These are phyloP conservation scores for Allolobophora icterica DNA, from an alignment of 2,888 invertebrate species.

Conservation along the genomic window DNA sequence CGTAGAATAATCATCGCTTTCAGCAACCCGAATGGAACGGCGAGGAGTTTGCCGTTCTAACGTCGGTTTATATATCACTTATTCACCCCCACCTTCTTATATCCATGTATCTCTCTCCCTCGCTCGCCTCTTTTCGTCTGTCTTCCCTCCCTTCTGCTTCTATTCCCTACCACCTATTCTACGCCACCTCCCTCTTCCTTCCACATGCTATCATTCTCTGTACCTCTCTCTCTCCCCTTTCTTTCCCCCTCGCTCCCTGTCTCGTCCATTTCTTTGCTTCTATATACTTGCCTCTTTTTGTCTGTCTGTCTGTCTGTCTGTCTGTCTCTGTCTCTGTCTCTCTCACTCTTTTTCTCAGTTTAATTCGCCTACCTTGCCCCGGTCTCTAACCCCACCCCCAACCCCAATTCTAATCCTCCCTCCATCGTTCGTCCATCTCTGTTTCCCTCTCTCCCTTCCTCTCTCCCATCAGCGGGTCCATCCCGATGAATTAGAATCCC, in stretches of 20 bases:
- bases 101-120: too few species aligned
- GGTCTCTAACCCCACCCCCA: neutral
- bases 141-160: neutral
- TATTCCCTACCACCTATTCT: neutral
- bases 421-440: neutral
- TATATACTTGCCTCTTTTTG: neutral
- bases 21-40: constrained; percentile 8
- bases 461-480: neutral
- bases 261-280: neutral
- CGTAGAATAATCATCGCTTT: neutral
- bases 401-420: neutral
- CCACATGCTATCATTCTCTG: neutral
- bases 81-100: neutral
- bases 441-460: neutral
- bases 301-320: neutral
- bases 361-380: neutral
- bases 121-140: neutral
- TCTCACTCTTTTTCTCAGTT: neutral
- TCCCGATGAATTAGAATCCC: constrained; percentile 11
- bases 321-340: neutral
- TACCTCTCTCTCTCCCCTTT: neutral
- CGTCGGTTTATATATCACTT: neutral
- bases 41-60: neutral
- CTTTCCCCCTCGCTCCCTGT: neutral
- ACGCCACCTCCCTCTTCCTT: neutral